Evolutionary conservation across 37 sponge, comb jelly and placozoan species (phyloP).

Genomic region (Oscarella lobularis): DNA sequence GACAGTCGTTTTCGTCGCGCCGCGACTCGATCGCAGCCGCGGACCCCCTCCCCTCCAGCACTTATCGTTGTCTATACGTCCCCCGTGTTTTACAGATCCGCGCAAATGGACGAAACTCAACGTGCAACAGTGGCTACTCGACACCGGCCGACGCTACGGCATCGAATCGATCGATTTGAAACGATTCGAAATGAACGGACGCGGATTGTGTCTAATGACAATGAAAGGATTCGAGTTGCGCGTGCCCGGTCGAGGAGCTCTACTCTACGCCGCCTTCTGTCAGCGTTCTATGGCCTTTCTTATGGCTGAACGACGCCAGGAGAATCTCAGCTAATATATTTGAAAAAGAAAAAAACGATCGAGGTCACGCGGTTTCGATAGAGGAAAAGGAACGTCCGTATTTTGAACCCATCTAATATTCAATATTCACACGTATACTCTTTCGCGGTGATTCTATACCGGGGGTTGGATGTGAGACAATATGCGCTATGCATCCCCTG

Average conservation of each 20-base stretch:
- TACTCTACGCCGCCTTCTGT: neutral
- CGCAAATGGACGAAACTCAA: neutral
- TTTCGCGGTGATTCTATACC: neutral
- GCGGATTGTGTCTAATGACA: neutral
- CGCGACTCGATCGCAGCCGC: no score
- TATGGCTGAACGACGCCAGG: no score
- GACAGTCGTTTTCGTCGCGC: no score
- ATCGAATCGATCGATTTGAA: neutral
- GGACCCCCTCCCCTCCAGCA: no score
- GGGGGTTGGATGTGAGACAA: no score
- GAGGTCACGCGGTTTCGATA: neutral
- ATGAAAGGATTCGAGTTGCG: neutral
- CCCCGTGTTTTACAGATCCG: neutral
- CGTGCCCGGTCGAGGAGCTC: neutral
- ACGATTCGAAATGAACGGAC: neutral
- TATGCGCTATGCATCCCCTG: no score
- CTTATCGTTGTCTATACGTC: neutral
- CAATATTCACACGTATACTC: neutral
- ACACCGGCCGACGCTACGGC: neutral
- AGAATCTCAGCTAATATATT: no score
- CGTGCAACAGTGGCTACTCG: neutral
- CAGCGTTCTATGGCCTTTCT: no score
- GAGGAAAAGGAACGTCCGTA: neutral
- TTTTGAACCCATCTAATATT: neutral
- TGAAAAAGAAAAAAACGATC: no score